These are phyloP conservation scores for Meghimatium bilineatum DNA, from an alignment of 2,888 invertebrate genomes.

Conservation along the genomic window DNA sequence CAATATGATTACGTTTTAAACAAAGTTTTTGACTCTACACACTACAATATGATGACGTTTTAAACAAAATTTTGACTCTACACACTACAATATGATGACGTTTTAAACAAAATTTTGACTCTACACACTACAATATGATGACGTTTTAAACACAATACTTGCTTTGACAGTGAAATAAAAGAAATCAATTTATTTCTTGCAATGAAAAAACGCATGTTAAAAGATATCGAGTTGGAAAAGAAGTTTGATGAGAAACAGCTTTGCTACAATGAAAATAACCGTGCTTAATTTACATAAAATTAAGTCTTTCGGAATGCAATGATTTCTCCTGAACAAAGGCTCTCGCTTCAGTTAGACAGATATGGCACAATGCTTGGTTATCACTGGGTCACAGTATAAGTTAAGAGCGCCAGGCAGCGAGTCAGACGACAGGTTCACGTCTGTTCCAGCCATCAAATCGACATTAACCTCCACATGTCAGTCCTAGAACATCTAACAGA, in stretches of 20 bases:
- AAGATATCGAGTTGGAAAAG: too few species aligned
- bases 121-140: too few species aligned
- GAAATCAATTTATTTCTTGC: too few species aligned
- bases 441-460: slow-evolving; percentile 1
- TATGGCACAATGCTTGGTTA: neutral
- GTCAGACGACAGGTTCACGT: neutral
- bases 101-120: too few species aligned
- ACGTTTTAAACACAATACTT: too few species aligned
- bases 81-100: too few species aligned
- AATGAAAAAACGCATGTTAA: too few species aligned
- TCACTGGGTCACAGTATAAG: neutral
- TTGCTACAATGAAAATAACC: neutral
- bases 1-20: too few species aligned
- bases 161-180: too few species aligned
- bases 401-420: neutral
- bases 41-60: too few species aligned
- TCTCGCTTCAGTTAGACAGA: neutral
- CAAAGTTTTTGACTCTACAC: too few species aligned
- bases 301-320: slow-evolving; percentile 3
- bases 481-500: neutral
- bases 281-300: slow-evolving; percentile 10
- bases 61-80: too few species aligned
- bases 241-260: neutral
- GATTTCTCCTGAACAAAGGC: neutral
- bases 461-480: slow-evolving; percentile 18